Conservation (phyloP, 2,888 invertebrate genomes). For the Megaustenia siamemsis region DNA sequence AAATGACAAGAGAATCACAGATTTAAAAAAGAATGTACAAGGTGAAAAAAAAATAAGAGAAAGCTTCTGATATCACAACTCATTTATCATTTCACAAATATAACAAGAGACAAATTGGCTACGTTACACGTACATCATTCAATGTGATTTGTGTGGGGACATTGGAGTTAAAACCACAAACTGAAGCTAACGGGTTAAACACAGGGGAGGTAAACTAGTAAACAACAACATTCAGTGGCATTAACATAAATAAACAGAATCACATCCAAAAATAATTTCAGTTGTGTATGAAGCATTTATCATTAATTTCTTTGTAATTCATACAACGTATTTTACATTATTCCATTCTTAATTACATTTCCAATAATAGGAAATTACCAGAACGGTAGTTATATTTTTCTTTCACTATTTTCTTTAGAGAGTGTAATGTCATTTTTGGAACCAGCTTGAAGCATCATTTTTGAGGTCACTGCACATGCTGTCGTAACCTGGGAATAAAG, state of each 20-base stretch:
- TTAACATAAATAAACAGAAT: background rate
- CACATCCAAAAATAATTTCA: background rate
- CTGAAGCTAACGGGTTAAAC: background rate
- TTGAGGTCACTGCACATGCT: conserved; percentile 66
- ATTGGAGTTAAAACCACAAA: background rate
- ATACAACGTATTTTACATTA: background rate
- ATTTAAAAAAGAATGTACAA: too few species aligned
- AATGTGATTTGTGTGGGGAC: background rate
- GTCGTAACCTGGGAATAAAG: conserved; percentile 69
- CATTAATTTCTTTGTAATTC: too few species aligned
- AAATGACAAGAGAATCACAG: too few species aligned
- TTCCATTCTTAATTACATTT: background rate
- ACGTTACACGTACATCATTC: background rate
- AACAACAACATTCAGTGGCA: background rate
- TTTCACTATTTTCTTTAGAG: background rate
- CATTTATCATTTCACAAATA: background rate
- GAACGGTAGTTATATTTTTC: background rate
- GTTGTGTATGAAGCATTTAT: background rate
- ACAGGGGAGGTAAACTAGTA: background rate
- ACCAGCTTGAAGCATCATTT: conserved; percentile 66
- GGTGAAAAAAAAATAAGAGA: background rate
- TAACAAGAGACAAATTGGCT: background rate
- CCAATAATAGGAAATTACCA: background rate
- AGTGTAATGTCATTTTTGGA: conserved; percentile 25
- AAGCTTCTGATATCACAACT: conserved; percentile 4